Evolutionary conservation across 2,797 vertebrate genomes (phyloP).

Genomic region (Crypturellus tataupa): DNA sequence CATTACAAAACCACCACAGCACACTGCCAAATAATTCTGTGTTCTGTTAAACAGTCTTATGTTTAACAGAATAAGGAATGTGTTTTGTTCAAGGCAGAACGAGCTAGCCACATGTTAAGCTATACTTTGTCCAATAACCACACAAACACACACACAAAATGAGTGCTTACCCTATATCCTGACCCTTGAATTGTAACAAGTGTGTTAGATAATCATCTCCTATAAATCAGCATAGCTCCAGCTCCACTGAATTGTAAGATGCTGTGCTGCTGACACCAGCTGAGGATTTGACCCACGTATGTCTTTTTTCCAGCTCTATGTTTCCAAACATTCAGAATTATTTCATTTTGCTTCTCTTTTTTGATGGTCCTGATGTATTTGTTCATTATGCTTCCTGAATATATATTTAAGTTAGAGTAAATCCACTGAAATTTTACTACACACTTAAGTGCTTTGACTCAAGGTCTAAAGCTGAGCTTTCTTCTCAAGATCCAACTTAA

Average conservation of each 20-base stretch:
- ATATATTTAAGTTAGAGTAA: background rate
- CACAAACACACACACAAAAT: background rate
- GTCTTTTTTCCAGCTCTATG: background rate
- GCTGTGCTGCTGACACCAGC: background rate
- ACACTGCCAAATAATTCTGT: background rate
- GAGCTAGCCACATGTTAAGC: background rate
- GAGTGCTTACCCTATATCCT: background rate
- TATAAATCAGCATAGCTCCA: background rate
- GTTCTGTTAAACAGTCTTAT: background rate
- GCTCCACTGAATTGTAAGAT: background rate
- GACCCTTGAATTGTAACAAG: background rate
- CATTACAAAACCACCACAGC: background rate
- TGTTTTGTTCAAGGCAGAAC: background rate
- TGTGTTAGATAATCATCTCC: background rate
- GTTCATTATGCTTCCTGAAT: background rate
- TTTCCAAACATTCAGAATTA: background rate
- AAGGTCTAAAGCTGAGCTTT: background rate
- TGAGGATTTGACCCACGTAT: background rate
- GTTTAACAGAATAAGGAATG: background rate
- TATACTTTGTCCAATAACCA: background rate
- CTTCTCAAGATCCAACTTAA: background rate
- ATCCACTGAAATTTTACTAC: background rate
- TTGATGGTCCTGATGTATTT: background rate
- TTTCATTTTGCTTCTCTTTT: background rate
- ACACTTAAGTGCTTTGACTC: background rate